Evolutionary conservation across 2,113 vertebrate genomes (phyloP), one percentile per base, ranked within the genome.

Genomic region (Anser cygnoides): DNA sequence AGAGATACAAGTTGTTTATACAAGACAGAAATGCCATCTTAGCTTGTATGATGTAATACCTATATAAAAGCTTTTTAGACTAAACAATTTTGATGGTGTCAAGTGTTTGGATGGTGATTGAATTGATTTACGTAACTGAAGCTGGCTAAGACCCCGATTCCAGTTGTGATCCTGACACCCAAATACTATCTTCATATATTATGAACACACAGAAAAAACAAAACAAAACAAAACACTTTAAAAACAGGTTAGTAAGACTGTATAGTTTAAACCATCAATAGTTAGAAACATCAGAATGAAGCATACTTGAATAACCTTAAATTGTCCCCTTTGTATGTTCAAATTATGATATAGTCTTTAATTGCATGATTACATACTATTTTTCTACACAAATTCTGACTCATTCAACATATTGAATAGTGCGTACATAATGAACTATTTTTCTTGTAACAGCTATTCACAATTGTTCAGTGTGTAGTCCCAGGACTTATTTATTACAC

Each of bases 341-440:
- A 76, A 67, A 83, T 91, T 88, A 73, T 71, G 41, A 77, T 52
- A 76, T 20, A 83, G 78, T 49, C 93, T 95, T 94, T 93, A 94
- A 91, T 76, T 94, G 63, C 72, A 77, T 88, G 87, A 91, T 93
- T 94, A 86, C 6, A 17, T 58, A 55, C 78, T 91, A 83, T 84
- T 83, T 96, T 94, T 87, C 50, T 82, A 83, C 82, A 80, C 39
- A 94, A 92, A 77, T 88, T 89, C 82, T 55, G 59, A 79, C 35
- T 95, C 85, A 71, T 93, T 90, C 92, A 94, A 75, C 50, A 55
- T 84, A 89, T 91, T 79, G 87, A 95, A 82, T 13, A 87, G 33
- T 41, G 49, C 0, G 0, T 62, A 50, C 63, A 76, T 80, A 95
- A 95, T 91, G 74, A 95, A 90, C 87, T 90, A 58, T 83, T 92